Percentiles rank a stretch among this genome's conserved stretches.
These are phyloP conservation scores for Clarias batrachus DNA, from an alignment of 2,113 vertebrate genomes.

Conservation along the genomic window DNA sequence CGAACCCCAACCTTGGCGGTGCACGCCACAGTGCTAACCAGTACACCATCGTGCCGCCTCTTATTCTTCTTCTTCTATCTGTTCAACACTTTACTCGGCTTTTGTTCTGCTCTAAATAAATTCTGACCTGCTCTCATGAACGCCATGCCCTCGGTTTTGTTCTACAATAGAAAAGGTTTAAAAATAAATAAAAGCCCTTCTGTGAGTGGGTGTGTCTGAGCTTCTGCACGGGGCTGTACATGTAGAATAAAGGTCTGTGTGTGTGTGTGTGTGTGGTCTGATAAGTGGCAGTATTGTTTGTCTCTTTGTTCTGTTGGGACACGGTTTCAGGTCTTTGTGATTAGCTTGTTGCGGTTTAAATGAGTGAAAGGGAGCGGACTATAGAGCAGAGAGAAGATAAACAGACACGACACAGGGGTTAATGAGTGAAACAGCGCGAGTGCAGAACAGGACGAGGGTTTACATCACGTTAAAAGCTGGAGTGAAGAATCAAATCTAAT, in stretches of 20 bases:
- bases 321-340: neutral
- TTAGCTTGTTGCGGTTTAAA: neutral
- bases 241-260: neutral
- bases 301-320: neutral
- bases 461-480: neutral
- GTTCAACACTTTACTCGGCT: too few species aligned
- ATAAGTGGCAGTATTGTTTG: neutral
- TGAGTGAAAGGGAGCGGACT: neutral
- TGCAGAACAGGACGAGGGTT: neutral
- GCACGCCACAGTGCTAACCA: too few species aligned
- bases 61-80: too few species aligned
- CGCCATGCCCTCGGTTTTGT: too few species aligned
- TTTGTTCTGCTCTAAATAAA: too few species aligned
- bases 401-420: neutral
- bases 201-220: too few species aligned
- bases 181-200: too few species aligned
- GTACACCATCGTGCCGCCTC: too few species aligned
- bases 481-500: neutral
- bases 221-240: too few species aligned
- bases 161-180: too few species aligned
- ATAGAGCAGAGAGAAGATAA: neutral
- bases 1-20: too few species aligned
- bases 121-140: too few species aligned
- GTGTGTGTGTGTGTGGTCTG: neutral
- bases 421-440: neutral